Conservation (phyloP, 2,797 vertebrate genomes). For the Anabas testudineus region DNA sequence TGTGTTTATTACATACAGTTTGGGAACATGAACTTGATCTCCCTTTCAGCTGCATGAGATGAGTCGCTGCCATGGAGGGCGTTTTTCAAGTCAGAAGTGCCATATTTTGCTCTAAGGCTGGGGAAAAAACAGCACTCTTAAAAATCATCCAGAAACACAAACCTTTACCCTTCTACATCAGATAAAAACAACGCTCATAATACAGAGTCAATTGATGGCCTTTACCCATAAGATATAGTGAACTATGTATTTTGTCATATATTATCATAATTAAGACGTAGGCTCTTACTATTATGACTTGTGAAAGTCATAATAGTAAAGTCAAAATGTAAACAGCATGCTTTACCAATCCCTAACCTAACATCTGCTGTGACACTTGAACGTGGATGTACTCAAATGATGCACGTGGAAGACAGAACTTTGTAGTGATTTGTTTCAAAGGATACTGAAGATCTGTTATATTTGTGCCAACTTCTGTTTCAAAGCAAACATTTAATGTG, state of each 20-base stretch:
- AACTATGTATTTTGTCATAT: not conserved
- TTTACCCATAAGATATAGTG: not conserved
- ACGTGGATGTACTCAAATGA: not conserved
- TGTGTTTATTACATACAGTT: slow-evolving; percentile 83
- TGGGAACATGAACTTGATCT: slow-evolving; percentile 95
- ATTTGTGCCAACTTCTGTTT: not conserved
- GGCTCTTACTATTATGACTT: not conserved
- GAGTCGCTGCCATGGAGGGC: slow-evolving; percentile 92
- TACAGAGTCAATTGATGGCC: not conserved
- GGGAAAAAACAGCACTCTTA: slow-evolving; percentile 8
- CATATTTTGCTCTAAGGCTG: slow-evolving; percentile 94
- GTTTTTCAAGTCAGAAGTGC: slow-evolving; percentile 92
- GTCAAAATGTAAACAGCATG: not conserved
- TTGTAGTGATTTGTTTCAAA: not conserved
- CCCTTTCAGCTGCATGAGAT: slow-evolving; percentile 87
- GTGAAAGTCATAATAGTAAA: not conserved
- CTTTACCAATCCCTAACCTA: too few relatives aligned
- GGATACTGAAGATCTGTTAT: not conserved
- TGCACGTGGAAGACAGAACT: not conserved
- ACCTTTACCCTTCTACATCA: not conserved
- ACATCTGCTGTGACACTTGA: not conserved
- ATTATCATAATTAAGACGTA: not conserved
- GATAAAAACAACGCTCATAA: not conserved
- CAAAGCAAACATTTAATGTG: not conserved
- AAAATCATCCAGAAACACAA: not conserved